Base-by-base conservation (phyloP, 1,140 invertebrate species). In the Lutraria rhynchaena region DNA sequence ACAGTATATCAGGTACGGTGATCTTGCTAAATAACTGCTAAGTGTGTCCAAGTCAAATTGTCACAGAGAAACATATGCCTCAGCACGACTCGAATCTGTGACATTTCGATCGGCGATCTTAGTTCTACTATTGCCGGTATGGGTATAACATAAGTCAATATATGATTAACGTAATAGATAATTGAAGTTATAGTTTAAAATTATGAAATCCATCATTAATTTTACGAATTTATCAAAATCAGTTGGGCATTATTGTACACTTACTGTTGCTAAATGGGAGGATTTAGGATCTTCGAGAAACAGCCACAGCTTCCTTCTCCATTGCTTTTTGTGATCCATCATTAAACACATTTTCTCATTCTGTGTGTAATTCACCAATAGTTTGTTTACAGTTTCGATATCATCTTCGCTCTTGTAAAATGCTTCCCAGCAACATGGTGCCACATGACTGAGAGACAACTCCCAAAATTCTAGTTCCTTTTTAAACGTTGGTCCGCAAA, bases 401-500 rank as follows among this genome's bases (percentile, higher is more conserved):
- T 76, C 73, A 51, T 76, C 73, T 27, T 61, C 58, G 0, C 29
- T 51, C 11, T n/a, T n/a, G 44, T 75, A 75, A 3, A 61, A 41
- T 15, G 53, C 57, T 33, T 75, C 35, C 63, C 60, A 69, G 31
- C 80, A 82, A 57, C 80, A 82, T 31, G 70, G 80, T 2, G 57
- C 65, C 1, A 82, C 69, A 11, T 41, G 15, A n/a, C n/a, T 11
- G n/a, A 1, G 29, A 35, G 71, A 37, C 9, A 77, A 29, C 15
- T 35, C 63, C 81, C 81, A 70, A 35, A 69, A 83, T 15, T 76
- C 51, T 1, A 70, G 29, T 51, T 70, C 80, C 19, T 83, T 58
- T 57, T 82, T 71, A 33, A 87, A 81, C 24, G 77, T 70, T 29
- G 83, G 69, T n/a, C 86, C 84, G 33, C 87, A 88, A 11, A 86